These are phyloP conservation scores for Enoplosus armatus DNA, from an alignment of 2,797 vertebrate species.

Conservation along the genomic window DNA sequence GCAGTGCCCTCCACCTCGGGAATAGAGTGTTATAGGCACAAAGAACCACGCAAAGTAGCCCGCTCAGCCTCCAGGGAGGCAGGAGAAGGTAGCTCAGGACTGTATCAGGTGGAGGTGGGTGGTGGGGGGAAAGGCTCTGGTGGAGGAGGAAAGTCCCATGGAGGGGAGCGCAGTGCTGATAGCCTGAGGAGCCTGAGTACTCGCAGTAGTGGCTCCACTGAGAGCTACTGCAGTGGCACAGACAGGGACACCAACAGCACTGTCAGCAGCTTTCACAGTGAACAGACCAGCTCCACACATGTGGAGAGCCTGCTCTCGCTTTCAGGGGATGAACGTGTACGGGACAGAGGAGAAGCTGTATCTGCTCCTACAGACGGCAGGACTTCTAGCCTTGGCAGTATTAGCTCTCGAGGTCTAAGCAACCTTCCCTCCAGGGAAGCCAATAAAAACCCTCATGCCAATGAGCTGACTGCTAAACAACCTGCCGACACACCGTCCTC, in stretches of 20 bases:
- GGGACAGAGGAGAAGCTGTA: conserved; percentile 79
- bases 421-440: conserved; percentile 93
- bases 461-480: conserved; percentile 88
- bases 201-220: conserved; percentile 95
- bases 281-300: conserved; percentile 97
- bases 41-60: conserved; percentile 69
- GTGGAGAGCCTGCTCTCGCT: conserved; percentile 95
- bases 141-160: conserved; percentile 85
- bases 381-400: conserved; percentile 74
- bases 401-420: conserved; percentile 81
- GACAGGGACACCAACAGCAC: conserved; percentile 98
- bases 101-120: conserved; percentile 89
- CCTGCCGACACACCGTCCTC: conserved; percentile 65
- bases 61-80: conserved; percentile 83
- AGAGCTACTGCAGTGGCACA: conserved; percentile 98
- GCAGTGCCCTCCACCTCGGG: conserved; percentile 85
- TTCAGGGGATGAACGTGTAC: conserved; percentile 87
- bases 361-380: conserved; percentile 66
- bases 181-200: conserved; percentile 96
- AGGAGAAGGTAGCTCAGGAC: conserved; percentile 86
- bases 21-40: conserved; percentile 76
- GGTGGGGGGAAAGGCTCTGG: conserved; percentile 79
- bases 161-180: conserved; percentile 92
- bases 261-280: conserved; percentile 96
- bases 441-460: conserved; percentile 98